These are phyloP conservation scores for Camptogramma bilineatum DNA, from an alignment of 2,888 invertebrate species.

Conservation along the genomic window DNA sequence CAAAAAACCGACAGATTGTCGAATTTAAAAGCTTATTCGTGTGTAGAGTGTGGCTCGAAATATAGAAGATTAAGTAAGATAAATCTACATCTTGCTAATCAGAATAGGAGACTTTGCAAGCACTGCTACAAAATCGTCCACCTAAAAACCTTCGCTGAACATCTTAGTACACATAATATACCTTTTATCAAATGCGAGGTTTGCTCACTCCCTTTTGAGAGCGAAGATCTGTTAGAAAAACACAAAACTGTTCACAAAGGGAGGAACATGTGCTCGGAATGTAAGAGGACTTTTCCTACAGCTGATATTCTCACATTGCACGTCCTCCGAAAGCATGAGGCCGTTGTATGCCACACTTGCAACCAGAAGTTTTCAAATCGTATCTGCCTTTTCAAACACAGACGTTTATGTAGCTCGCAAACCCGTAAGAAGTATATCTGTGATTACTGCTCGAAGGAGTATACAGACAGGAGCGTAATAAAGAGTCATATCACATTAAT, in stretches of 20 bases:
- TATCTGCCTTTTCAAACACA: constrained; percentile 55
- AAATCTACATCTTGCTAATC: constrained; percentile 54
- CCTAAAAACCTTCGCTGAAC: constrained; percentile 42
- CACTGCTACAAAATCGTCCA: constrained; percentile 51
- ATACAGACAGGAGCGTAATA: constrained; percentile 47
- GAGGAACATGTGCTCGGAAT: constrained; percentile 52
- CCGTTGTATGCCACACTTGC: constrained; percentile 52
- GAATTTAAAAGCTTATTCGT: constrained; percentile 32
- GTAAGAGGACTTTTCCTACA: constrained; percentile 50
- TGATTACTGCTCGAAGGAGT: constrained; percentile 59
- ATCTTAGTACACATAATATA: constrained; percentile 47
- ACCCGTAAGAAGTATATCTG: constrained; percentile 48
- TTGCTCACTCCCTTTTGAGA: constrained; percentile 52
- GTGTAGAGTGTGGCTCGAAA: constrained; percentile 53
- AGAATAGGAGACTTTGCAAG: constrained; percentile 52
- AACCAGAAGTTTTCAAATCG: constrained; percentile 51
- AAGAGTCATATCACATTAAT: constrained; percentile 51
- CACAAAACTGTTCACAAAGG: constrained; percentile 45
- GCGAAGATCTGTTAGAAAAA: constrained; percentile 27
- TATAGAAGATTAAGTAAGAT: constrained; percentile 45
- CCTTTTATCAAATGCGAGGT: constrained; percentile 46
- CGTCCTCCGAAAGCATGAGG: constrained; percentile 48
- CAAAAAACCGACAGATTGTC: neutral
- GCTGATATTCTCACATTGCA: constrained; percentile 48
- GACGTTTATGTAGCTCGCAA: constrained; percentile 38